These are phyloP conservation scores for Florisuga fusca DNA, from an alignment of 2,797 vertebrate species.

Conservation along the genomic window DNA sequence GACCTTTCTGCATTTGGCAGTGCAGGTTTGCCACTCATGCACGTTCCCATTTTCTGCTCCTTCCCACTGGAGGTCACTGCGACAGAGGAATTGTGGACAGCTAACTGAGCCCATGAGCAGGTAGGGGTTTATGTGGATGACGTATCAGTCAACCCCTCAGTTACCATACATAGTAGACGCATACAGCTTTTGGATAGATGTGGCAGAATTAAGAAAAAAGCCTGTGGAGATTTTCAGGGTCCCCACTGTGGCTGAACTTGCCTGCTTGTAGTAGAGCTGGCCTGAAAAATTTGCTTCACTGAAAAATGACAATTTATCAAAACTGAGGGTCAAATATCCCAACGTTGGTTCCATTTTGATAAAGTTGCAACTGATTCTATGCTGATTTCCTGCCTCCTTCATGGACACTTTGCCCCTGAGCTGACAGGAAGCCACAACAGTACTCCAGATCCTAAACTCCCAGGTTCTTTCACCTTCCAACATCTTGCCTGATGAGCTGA, in stretches of 20 bases:
- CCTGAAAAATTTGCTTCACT: background rate
- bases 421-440: background rate
- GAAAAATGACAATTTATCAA: background rate
- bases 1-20: background rate
- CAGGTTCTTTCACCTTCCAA: background rate
- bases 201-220: background rate
- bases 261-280: background rate
- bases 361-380: background rate
- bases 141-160: background rate
- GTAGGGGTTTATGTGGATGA: background rate
- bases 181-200: background rate
- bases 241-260: background rate
- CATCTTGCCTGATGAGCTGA: background rate
- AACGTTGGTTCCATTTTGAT: background rate
- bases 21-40: background rate
- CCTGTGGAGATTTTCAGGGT: background rate
- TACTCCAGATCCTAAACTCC: background rate
- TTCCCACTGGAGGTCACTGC: slow-evolving; percentile 46
- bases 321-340: background rate
- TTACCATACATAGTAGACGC: background rate
- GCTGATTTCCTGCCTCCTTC: background rate
- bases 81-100: background rate
- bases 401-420: background rate
- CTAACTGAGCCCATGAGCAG: background rate
- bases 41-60: background rate